Percentiles rank a stretch among this genome's conserved stretches.
These are phyloP conservation scores for Ciona savignyi DNA, from an alignment of 23 tunicate species.

Conservation along the genomic window DNA sequence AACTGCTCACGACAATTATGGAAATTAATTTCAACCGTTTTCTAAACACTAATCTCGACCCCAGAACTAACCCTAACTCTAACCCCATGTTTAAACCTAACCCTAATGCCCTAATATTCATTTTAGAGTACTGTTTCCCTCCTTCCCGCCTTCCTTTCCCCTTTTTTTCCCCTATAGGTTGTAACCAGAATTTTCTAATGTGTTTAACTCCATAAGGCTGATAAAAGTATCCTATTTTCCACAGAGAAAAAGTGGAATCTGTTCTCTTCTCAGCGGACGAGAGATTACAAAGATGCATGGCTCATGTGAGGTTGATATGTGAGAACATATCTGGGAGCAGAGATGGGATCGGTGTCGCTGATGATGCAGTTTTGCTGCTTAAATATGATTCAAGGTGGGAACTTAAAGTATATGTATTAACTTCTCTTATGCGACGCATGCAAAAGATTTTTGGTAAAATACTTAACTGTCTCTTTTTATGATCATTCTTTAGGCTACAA, in stretches of 20 bases:
- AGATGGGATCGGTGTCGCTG: slow-evolving; percentile 78
- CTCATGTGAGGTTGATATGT: slow-evolving; percentile 41
- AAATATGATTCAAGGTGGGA: slow-evolving; percentile 56
- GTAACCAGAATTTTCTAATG: neutral
- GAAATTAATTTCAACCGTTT: no score
- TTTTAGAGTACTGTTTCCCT: no score
- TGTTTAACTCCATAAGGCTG: neutral
- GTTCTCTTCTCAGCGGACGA: slow-evolving; percentile 41
- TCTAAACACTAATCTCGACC: no score
- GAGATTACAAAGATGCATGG: slow-evolving; percentile 40
- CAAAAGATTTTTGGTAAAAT: neutral
- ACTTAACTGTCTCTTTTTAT: neutral
- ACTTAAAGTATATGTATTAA: neutral
- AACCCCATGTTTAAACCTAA: no score
- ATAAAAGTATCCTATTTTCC: no score
- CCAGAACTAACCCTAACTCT: no score
- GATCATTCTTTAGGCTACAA: neutral
- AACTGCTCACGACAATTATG: no score
- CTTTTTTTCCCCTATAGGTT: no score
- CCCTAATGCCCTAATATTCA: no score
- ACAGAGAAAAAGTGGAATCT: slow-evolving; percentile 10
- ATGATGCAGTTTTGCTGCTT: slow-evolving; percentile 43
- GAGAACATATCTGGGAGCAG: slow-evolving; percentile 78
- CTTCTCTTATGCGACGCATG: neutral
- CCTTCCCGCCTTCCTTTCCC: no score